These are phyloP conservation scores for Calyptommatus sinebrachiatus DNA, from an alignment of 2,113 vertebrate genomes.

Conservation along the genomic window DNA sequence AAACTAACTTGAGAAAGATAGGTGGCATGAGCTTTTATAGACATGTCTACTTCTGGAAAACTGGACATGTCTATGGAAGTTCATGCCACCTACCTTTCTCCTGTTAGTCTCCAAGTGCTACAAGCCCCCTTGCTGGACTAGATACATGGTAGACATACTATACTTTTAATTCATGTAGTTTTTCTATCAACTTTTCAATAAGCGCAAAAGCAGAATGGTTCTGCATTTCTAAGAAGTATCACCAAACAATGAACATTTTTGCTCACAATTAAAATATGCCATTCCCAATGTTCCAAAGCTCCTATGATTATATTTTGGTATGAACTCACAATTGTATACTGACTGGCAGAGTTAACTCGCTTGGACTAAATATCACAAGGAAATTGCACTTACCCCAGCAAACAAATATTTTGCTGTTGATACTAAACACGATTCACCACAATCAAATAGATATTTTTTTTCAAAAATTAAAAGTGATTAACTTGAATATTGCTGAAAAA, in stretches of 20 bases:
- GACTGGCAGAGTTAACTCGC: not conserved
- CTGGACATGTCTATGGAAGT: too few relatives aligned
- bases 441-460: not conserved
- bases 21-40: too few relatives aligned
- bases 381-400: not conserved
- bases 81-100: too few relatives aligned
- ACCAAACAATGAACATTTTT: not conserved
- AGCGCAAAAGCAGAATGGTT: slow-evolving; percentile 12
- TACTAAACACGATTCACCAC: not conserved
- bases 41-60: too few relatives aligned
- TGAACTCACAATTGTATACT: not conserved
- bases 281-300: not conserved
- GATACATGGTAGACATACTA: not conserved
- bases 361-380: not conserved
- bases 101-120: too few relatives aligned
- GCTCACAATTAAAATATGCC: not conserved
- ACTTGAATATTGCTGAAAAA: not conserved
- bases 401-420: not conserved
- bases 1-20: too few relatives aligned
- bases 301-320: not conserved
- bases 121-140: not conserved
- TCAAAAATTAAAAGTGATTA: not conserved
- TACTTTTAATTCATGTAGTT: slow-evolving; percentile 43
- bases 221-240: not conserved
- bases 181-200: slow-evolving; percentile 23